These are phyloP conservation scores for Tricholaema leucomelas DNA, from an alignment of 2,113 vertebrate species.

Conservation along the genomic window DNA sequence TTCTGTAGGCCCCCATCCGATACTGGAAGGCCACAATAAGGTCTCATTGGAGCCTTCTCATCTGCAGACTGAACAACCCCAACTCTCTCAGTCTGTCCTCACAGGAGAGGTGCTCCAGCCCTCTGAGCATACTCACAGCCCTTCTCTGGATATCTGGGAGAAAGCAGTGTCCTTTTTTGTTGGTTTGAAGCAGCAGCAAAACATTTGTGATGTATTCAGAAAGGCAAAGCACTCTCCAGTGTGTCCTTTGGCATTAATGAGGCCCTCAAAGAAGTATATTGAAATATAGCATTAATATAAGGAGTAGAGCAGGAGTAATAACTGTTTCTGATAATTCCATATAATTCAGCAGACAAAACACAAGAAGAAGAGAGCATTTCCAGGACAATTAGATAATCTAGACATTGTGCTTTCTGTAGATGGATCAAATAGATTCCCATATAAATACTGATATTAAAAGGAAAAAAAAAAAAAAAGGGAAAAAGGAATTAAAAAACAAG, in stretches of 20 bases:
- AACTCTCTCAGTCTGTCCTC: too few species aligned
- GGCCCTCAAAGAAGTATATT: background rate
- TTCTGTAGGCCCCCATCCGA: too few species aligned
- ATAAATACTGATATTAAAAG: background rate
- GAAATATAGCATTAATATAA: slow-evolving; percentile 45
- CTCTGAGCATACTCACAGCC: too few species aligned
- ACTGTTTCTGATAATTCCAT: slow-evolving; percentile 3
- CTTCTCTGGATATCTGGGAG: too few species aligned
- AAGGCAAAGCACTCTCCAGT: slow-evolving; percentile 3
- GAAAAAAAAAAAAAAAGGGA: background rate
- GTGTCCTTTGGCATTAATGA: background rate
- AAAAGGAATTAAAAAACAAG: too few species aligned
- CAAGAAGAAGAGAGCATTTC: background rate
- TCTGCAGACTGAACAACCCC: too few species aligned
- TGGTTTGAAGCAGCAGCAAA: background rate
- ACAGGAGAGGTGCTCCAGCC: too few species aligned
- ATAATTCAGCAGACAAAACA: background rate
- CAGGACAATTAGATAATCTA: background rate
- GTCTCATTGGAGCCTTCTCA: too few species aligned
- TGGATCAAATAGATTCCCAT: background rate
- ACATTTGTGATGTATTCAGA: background rate
- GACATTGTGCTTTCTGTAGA: background rate
- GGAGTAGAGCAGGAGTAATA: background rate
- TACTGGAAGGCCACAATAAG: too few species aligned
- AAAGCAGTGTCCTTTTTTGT: background rate